A percentile compares a stretch with the other conserved stretches of the same genome.
phyloP scores from a whole-genome alignment of 2,888 invertebrate genomes.

The Pristionchus entomophagus region DNA sequence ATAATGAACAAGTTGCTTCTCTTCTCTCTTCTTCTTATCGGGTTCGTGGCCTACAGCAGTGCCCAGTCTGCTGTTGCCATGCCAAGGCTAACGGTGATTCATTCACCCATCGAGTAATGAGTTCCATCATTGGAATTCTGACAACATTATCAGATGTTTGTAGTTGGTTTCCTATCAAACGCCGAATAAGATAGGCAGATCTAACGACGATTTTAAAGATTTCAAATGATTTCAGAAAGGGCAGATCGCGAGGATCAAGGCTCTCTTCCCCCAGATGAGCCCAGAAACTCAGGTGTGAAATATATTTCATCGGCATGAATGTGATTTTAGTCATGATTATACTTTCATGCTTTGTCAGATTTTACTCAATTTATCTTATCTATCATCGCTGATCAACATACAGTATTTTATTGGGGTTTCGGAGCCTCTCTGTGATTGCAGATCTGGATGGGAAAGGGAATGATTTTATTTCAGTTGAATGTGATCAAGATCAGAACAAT shows the following conservation, averaged over 20 bases:
- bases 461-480: background rate
- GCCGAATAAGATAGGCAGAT: too few relatives aligned
- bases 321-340: too few relatives aligned
- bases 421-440: too few relatives aligned
- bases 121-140: too few relatives aligned
- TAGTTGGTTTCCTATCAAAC: too few relatives aligned
- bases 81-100: conserved; percentile 1
- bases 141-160: too few relatives aligned
- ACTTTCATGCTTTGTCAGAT: too few relatives aligned
- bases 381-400: too few relatives aligned
- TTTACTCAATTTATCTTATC: too few relatives aligned
- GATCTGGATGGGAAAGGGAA: too few relatives aligned
- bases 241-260: conserved; percentile 9
- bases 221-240: conserved; percentile 9
- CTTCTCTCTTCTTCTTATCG: conserved; percentile 21
- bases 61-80: background rate
- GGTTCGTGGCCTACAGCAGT: background rate
- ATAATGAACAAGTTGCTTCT: conserved; percentile 23
- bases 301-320: background rate
- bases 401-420: too few relatives aligned
- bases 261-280: conserved; percentile 34
- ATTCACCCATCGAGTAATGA: background rate
- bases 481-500: background rate
- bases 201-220: too few relatives aligned
- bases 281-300: conserved; percentile 3